Evolutionary conservation across 2,888 invertebrate genomes (phyloP), one percentile per base, ranked within the genome.

Genomic region (Piscicola geometra): DNA sequence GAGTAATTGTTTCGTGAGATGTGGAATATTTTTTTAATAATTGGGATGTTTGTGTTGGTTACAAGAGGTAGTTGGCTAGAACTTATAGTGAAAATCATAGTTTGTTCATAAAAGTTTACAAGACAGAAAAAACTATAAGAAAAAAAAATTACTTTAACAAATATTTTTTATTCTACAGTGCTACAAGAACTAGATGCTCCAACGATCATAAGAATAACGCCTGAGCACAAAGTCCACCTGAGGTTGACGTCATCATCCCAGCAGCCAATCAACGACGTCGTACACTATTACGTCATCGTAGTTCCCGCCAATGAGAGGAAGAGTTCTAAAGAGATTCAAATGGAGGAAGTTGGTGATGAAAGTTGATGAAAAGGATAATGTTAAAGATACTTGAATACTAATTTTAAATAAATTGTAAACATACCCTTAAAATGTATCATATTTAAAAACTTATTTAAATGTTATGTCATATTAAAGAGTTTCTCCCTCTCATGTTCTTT

Each of bases 241-340:
- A 41, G 76, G 5, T 78, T 84, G 68, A 52, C 71, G 12, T 56
- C 71, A n/a, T 41, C 71, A 1, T 41, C 64, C n/a, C 32, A 33
- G 2, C 56, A 33, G 30, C 71, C 71, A 32, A 35, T 64, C 35
- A 56, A 71, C 41, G 76, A 71, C 12, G 95, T 98, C 81, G 93
- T 93, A 77, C 94, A 97, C 87, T 99, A 99, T 87, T 95, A 92
- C 86, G 87, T 99, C 83, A 91, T 97, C 81, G 95, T 98, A 77
- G 94, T 99, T 33, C 97, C 97, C 2, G 78, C 79, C 21, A 78
- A 78, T 9, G 90, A 91, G 83, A 92, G 91, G 85, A 76, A 47
- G 64, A 90, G 92, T 84, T 94, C 95, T 0, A 93, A 94, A 86
- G 93, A 94, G 75, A 82, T 83, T 75, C 81, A 81, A 5, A 74